Base-by-base conservation (phyloP, 1,140 invertebrate genomes). In the Brachionus koreanus region DNA sequence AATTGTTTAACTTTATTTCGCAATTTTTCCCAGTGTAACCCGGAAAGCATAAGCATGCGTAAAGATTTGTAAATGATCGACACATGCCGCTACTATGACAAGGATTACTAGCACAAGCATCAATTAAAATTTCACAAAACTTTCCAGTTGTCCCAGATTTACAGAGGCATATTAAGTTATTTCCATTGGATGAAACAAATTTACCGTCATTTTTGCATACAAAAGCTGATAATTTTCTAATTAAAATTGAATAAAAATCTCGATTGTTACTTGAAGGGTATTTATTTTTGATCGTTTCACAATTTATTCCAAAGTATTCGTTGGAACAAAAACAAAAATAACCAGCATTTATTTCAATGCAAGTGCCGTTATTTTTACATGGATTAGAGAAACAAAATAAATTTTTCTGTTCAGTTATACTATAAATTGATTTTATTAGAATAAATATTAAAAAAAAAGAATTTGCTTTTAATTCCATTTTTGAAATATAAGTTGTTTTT, bases 221-320 rank as follows among this genome's bases (percentile, higher is more conserved):
- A 46, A 4, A 12, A 13, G 10, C n/a, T 46, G 42, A 12, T 7
- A 46, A 13, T 13, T 13, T 46, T 4, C 12, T 46, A 46, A 3
- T 12, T 1, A n/a, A 13, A 46, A 46, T 46, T 46, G 42, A 46
- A 46, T 46, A 29, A 29, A 29, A 29, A 29, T 29, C 3, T 2
- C 4, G 10, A 46, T 9, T n/a, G 3, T 46, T 46, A 10, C 42
- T 46, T 10, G 9, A n/a, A 13, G 10, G 42, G 12, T 3, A 46
- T 12, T 46, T 46, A 46, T 46, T 16, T 0, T 83, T 85, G 3
- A 85, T 83, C 13, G 81, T 79, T 42, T 86, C 6, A 85, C 76
- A 84, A 83, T 52, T 85, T 85, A 9, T 79, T 83, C 3, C 86
- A 86, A 6, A 79, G 82, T 39, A 86, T 86, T 39, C 86, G 83